A percentile compares a stretch with the other conserved stretches of the same genome.
These are phyloP conservation scores for Thymelicus sylvestris DNA, from an alignment of 2,888 invertebrate species.

Conservation along the genomic window DNA sequence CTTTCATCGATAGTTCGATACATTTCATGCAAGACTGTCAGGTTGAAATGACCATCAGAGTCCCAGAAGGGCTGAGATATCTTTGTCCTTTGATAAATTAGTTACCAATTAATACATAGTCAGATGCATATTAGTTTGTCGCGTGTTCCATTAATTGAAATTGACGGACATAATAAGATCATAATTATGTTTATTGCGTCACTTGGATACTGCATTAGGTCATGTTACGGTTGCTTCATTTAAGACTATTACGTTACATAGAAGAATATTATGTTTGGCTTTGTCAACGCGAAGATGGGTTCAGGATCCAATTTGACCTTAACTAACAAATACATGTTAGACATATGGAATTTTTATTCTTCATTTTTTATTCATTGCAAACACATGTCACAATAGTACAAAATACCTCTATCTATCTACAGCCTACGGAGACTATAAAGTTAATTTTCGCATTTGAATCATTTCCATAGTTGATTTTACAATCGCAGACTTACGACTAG, in stretches of 20 bases:
- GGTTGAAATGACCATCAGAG: no score
- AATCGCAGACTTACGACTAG: conserved; percentile 2
- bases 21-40: no score
- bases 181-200: conserved; percentile 16
- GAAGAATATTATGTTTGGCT: no score
- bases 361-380: no score
- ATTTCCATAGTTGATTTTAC: conserved; percentile 6
- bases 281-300: no score
- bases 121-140: conserved; percentile 46
- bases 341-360: no score
- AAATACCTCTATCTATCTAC: no score
- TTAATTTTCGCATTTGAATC: background rate
- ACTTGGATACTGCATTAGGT: conserved; percentile 5
- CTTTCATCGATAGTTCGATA: no score
- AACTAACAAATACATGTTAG: no score
- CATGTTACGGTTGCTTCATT: background rate
- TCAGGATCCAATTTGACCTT: no score
- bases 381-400: no score
- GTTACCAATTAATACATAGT: conserved; percentile 48
- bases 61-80: no score
- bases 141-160: conserved; percentile 44
- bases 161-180: conserved; percentile 21
- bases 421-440: background rate
- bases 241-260: background rate
- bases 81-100: conserved; percentile 42